Evolutionary conservation across 2,888 invertebrate genomes (phyloP).

Genomic region (Dioctria rufipes): DNA sequence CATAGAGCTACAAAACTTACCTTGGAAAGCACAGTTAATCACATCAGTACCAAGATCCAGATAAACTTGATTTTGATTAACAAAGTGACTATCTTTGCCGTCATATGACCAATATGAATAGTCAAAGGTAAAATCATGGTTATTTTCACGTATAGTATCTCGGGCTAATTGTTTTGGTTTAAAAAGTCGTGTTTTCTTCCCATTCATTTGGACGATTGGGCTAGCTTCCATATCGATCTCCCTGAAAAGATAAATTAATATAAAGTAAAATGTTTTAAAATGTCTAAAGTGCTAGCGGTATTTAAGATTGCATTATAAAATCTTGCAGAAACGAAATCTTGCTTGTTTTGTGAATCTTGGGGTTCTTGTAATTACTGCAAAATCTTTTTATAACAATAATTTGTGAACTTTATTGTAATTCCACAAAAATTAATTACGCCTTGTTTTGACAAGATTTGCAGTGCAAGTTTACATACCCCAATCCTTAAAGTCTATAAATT

Average conservation of each 20-base stretch:
- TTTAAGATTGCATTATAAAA: no score
- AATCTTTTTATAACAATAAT: no score
- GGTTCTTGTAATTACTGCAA: no score
- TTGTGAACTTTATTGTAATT: no score
- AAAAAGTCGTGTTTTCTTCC: conserved; percentile 84
- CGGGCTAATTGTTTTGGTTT: conserved; percentile 76
- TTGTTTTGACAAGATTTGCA: no score
- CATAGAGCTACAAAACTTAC: conserved; percentile 68
- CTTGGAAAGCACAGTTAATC: conserved; percentile 82
- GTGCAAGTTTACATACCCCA: no score
- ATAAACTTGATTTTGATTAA: conserved; percentile 86
- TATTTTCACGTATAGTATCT: conserved; percentile 74
- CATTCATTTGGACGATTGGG: conserved; percentile 88
- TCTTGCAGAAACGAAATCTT: no score
- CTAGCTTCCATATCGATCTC: conserved; percentile 88
- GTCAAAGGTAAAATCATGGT: conserved; percentile 91
- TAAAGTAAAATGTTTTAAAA: conserved; percentile 1
- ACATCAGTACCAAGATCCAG: conserved; percentile 82
- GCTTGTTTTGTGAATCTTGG: no score
- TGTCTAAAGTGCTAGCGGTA: no score
- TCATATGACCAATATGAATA: conserved; percentile 91
- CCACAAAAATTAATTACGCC: no score
- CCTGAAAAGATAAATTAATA: conserved; percentile 71
- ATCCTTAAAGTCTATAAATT: no score
- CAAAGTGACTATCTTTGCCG: conserved; percentile 79